Evolutionary conservation across 2,797 vertebrate species (phyloP).

Genomic region (Podarcis lilfordi): DNA sequence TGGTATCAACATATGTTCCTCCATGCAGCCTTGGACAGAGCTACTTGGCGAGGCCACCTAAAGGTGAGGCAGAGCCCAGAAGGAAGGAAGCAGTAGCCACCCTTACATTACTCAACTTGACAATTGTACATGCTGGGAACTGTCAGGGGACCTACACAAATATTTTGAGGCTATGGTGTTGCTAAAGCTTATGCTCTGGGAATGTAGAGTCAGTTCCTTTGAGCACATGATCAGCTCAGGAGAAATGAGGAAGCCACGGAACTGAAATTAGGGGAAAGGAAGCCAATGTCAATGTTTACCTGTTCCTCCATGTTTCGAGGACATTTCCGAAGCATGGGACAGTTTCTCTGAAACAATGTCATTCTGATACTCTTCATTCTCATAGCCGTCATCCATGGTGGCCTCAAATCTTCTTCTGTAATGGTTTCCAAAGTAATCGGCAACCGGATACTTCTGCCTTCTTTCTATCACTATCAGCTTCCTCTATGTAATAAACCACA

Average conservation of each 20-base stretch:
- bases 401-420: background rate
- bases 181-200: too few relatives aligned
- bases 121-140: background rate
- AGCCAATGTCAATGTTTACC: background rate
- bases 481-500: slow-evolving; percentile 3
- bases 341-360: background rate
- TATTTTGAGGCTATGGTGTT: too few relatives aligned
- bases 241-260: background rate
- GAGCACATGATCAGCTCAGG: background rate
- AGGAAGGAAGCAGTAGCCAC: background rate
- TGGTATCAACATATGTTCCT: background rate
- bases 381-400: background rate
- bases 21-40: too few relatives aligned
- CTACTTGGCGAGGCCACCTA: background rate
- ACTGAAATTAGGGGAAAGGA: background rate
- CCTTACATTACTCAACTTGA: background rate
- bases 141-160: too few relatives aligned
- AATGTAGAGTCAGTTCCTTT: background rate
- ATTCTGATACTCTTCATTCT: background rate
- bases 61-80: background rate
- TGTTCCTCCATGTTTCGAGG: background rate
- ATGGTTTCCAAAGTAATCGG: background rate
- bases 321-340: background rate
- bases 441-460: background rate
- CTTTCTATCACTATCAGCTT: background rate